Evolutionary conservation across 1,140 invertebrate species (phyloP), one percentile per base, ranked within the genome.

Genomic region (Calliopsis andreniformis): DNA sequence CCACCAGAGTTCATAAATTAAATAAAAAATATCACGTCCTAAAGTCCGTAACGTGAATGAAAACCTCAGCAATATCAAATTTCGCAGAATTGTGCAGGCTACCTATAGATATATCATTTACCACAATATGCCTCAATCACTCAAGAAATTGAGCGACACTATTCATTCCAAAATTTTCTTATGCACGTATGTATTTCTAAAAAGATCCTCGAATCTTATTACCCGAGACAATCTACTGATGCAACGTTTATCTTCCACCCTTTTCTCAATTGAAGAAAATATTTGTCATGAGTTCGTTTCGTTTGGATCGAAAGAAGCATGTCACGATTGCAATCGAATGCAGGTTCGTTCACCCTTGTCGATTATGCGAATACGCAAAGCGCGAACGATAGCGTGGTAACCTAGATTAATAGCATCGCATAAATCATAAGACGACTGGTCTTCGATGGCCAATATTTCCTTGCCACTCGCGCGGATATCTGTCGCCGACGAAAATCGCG

Each of bases 341-440:
- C 4, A 62, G 61, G 82, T 83, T 83, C 82, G 66, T 83, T 83
- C 76, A 83, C 82, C 82, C 69, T 51, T 30, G 63, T 35, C 58
- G 79, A 83, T 83, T 83, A 83, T 83, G 79, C 76, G 79, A 83
- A 83, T 83, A 82, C 79, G 79, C 81, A 83, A 83, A 78, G 75
- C 69, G 75, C 69, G 79, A 20, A 47, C 51, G 81, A 83, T 83
- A 83, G 45, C 72, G 78, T 43, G 10, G n/a, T 70, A 83, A 82
- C 80, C 81, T 25, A 82, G 76, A 83, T 83, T 79, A 75, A 83
- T 83, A 64, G 80, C 62, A 43, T 39, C 43, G 76, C 67, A 68
- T 82, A 81, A 81, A 82, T 82, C 79, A 82, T 18, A 6, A 18
- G 62, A 23, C 45, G 12, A 18, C 47, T 64, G 69, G 43, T 47